phyloP scores from a whole-genome alignment of 2,113 vertebrate species.

The Elephas maximus region DNA sequence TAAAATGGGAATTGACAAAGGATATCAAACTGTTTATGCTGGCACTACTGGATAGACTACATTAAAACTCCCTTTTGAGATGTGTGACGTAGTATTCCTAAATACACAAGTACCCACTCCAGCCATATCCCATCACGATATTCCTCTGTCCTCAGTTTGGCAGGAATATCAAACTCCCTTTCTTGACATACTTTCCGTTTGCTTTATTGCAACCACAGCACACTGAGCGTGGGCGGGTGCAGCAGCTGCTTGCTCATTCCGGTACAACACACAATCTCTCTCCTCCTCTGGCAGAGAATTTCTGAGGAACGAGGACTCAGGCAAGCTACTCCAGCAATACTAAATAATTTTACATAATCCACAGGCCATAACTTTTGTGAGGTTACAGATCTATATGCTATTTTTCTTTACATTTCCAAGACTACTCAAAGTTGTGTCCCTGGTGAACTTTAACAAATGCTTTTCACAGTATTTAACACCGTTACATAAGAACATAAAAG shows the following conservation, averaged over 20 bases:
- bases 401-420: constrained; percentile 23
- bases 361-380: background rate
- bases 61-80: constrained; percentile 37
- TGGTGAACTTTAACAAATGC: background rate
- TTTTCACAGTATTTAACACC: constrained; percentile 43
- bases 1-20: constrained; percentile 15
- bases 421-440: constrained; percentile 29
- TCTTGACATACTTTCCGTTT: constrained; percentile 41
- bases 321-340: background rate
- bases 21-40: constrained; percentile 32
- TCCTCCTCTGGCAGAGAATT: background rate
- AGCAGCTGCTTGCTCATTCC: background rate
- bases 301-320: constrained; percentile 24
- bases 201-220: constrained; percentile 50
- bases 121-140: constrained; percentile 26
- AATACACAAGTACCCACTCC: background rate
- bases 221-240: background rate
- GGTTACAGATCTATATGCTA: background rate
- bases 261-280: constrained; percentile 20
- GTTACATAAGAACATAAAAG: constrained; percentile 21
- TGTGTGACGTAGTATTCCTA: constrained; percentile 7
- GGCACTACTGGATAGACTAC: background rate
- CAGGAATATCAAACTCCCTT: constrained; percentile 34
- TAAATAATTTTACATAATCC: constrained; percentile 38
- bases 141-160: constrained; percentile 4